These are phyloP conservation scores for Eufriesea mexicana DNA, from an alignment of 1,140 invertebrate species.

Conservation along the genomic window DNA sequence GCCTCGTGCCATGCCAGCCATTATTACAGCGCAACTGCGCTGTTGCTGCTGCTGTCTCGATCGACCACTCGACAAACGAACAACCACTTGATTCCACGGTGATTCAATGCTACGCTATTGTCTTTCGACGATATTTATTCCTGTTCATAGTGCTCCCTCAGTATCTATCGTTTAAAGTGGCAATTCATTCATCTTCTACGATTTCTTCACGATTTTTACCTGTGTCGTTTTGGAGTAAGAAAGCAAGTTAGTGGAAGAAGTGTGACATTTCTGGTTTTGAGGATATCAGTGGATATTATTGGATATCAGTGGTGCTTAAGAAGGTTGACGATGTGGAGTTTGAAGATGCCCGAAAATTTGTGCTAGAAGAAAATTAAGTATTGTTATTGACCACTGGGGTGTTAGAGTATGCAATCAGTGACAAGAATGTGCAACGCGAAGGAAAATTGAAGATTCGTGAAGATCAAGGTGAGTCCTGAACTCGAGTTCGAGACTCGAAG, in stretches of 20 bases:
- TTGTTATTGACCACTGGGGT: background rate
- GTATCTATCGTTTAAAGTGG: too few species aligned
- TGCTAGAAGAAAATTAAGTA: background rate
- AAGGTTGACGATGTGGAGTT: background rate
- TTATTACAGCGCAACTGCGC: conserved; percentile 44
- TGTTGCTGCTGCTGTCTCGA: conserved; percentile 17
- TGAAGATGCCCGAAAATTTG: background rate
- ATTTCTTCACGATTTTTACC: too few species aligned
- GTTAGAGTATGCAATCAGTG: background rate
- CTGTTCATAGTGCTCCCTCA: background rate
- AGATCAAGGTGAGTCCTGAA: background rate
- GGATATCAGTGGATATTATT: too few species aligned
- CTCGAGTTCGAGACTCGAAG: background rate
- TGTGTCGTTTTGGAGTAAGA: too few species aligned
- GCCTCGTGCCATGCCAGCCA: background rate
- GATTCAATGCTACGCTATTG: too few species aligned
- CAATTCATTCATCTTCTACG: background rate
- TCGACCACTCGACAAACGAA: conserved; percentile 13
- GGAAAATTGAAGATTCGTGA: background rate
- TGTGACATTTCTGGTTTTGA: too few species aligned
- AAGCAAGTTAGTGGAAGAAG: too few species aligned
- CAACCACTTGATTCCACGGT: background rate
- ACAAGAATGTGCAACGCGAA: background rate
- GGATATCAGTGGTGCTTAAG: too few species aligned
- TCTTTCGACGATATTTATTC: too few species aligned